Evolutionary conservation across 2,113 vertebrate species (phyloP).

Genomic region (Condylura cristata): DNA sequence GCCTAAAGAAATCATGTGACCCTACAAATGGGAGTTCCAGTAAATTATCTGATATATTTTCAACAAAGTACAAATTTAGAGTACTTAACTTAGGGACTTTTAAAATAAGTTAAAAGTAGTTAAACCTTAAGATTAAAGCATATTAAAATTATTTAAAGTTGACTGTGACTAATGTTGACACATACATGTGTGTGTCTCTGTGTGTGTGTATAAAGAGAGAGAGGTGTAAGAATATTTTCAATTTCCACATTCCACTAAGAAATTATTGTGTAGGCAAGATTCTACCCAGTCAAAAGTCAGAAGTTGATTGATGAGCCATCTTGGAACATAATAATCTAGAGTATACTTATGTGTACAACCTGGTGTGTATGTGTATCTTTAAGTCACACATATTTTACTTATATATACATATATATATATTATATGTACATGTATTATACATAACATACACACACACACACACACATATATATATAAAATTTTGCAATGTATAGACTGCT

Average conservation of each 20-base stretch:
- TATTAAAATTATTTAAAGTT: background rate
- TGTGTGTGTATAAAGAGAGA: too few species aligned
- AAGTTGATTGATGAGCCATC: background rate
- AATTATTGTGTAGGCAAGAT: background rate
- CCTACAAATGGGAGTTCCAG: background rate
- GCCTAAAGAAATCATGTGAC: background rate
- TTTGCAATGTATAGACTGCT: background rate
- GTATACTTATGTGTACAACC: background rate
- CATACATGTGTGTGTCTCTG: background rate
- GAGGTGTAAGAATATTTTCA: background rate
- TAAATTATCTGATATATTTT: background rate
- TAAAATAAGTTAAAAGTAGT: background rate
- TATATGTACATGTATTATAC: background rate
- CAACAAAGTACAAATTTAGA: background rate
- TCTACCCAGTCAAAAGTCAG: background rate
- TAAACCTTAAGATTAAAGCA: background rate
- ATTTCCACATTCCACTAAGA: background rate
- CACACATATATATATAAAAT: background rate
- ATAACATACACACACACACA: background rate
- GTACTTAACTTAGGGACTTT: background rate
- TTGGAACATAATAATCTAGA: background rate
- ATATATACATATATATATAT: background rate
- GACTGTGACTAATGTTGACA: background rate
- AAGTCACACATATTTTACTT: background rate
- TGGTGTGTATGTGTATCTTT: background rate